Conservation (phyloP, 2,888 invertebrate genomes). For the Bombylius major region DNA sequence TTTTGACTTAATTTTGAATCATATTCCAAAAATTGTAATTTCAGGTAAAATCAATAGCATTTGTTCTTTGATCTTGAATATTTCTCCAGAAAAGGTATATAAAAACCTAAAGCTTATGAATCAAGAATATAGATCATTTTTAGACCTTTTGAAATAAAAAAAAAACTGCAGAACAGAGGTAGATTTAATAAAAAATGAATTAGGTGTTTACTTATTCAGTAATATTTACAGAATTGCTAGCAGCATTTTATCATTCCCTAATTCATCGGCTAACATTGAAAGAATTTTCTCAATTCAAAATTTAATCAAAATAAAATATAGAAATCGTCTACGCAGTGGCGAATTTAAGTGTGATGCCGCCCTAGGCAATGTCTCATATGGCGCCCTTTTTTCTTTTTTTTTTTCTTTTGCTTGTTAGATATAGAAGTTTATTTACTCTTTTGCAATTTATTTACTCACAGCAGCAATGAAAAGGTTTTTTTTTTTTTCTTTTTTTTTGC, state of each 20-base stretch:
- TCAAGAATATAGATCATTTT: constrained; percentile 5
- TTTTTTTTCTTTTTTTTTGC: too few relatives aligned
- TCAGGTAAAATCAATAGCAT: constrained; percentile 4
- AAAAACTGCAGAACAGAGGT: constrained; percentile 3
- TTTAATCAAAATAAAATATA: constrained; percentile 8
- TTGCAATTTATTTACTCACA: too few relatives aligned
- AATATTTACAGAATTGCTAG: constrained; percentile 8
- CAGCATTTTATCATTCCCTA: constrained; percentile 6
- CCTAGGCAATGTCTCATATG: too few relatives aligned
- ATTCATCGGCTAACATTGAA: too few relatives aligned
- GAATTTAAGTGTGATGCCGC: too few relatives aligned
- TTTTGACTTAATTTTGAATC: constrained; percentile 2
- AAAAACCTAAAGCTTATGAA: constrained; percentile 5
- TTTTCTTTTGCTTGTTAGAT: too few relatives aligned
- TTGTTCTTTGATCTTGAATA: neutral
- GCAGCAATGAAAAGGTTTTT: too few relatives aligned
- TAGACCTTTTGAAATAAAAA: constrained; percentile 2
- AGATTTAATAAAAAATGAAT: constrained; percentile 2
- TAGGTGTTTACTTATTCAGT: constrained; percentile 4
- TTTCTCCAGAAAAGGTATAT: constrained; percentile 5
- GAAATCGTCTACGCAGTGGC: too few relatives aligned
- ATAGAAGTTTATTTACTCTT: too few relatives aligned
- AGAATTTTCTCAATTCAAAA: too few relatives aligned
- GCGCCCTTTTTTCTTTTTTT: too few relatives aligned
- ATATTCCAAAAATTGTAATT: neutral